Evolutionary conservation across 2,888 invertebrate genomes (phyloP), one percentile per base, ranked within the genome.

Genomic region (Microctonus brassicae): DNA sequence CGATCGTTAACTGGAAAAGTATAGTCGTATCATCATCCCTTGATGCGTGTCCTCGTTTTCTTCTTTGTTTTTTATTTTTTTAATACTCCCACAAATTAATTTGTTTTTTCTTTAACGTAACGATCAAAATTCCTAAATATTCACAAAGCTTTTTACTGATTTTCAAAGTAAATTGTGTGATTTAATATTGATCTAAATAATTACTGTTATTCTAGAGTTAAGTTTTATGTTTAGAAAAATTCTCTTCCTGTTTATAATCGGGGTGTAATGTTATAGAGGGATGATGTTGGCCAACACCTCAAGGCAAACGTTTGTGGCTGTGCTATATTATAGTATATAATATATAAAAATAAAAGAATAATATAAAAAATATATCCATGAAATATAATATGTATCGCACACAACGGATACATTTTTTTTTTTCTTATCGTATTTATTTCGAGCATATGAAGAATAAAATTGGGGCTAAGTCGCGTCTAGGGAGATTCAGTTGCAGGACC

Each of bases 261-360:
- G 66, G 64, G 76, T 69, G 69, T 60, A 55, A 20, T n/a, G 47
- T 39, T 39, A 39, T 39, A n/a, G 4, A 67, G 70, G 53, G 36
- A 26, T 58, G 63, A 29, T 34, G 52, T 60, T 67, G 78, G 82
- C 84, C 83, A 83, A 83, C 84, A 86, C 85, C 84, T 85, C 82
- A 84, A 85, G 85, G 86, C 85, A 80, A 80, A 79, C 68, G 68
- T 78, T 78, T 76, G 70, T 70, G 66, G 75, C 47, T 47, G 5
- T 17, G 47, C 5, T n/a, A n/a, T 29, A 7, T 29, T 5, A 29
- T 29, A 29, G 7, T 29, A 3, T 39, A 39, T 5, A 36, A 39
- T 5, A 36, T 36, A 36, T 36, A 36, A 9, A 36, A 5, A 1
- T 9, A 10, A 36, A 36, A 36, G 10, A 9, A 36, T 36, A 36